A percentile compares a stretch with the other conserved stretches of the same genome.
These are phyloP conservation scores for Jaculus jaculus DNA, from an alignment of 2,113 vertebrate genomes.

Conservation along the genomic window DNA sequence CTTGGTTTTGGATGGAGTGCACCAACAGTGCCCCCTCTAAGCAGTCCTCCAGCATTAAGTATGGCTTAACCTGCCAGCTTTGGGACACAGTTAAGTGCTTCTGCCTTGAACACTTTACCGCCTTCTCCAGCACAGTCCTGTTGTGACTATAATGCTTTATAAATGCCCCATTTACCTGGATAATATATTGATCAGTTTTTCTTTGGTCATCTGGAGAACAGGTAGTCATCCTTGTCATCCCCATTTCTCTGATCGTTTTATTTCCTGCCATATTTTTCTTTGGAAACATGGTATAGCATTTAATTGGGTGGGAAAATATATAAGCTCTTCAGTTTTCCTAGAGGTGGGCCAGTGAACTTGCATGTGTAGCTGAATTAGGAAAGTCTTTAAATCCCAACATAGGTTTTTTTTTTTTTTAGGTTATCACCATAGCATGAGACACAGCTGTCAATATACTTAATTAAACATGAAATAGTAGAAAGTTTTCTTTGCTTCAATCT, in stretches of 20 bases:
- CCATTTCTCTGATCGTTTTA: background rate
- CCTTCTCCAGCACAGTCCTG: background rate
- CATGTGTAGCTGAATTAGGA: background rate
- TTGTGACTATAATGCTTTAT: background rate
- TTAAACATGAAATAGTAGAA: background rate
- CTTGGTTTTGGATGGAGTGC: accelerated
- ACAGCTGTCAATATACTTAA: background rate
- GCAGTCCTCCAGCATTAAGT: background rate
- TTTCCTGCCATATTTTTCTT: background rate
- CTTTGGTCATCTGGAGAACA: background rate
- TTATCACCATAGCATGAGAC: background rate
- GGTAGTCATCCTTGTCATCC: background rate
- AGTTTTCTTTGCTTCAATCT: background rate
- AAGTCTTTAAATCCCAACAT: background rate
- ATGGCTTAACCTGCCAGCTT: background rate
- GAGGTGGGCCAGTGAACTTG: background rate
- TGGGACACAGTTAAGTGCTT: background rate
- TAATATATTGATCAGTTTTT: background rate
- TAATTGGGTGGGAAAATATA: background rate
- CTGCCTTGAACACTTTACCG: background rate
- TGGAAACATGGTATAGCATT: background rate
- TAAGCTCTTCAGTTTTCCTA: background rate
- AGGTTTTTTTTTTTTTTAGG: background rate
- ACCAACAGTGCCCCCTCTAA: background rate
- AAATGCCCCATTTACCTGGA: background rate